Conservation (phyloP, 2,113 vertebrate species). For the Rhineura floridana region DNA sequence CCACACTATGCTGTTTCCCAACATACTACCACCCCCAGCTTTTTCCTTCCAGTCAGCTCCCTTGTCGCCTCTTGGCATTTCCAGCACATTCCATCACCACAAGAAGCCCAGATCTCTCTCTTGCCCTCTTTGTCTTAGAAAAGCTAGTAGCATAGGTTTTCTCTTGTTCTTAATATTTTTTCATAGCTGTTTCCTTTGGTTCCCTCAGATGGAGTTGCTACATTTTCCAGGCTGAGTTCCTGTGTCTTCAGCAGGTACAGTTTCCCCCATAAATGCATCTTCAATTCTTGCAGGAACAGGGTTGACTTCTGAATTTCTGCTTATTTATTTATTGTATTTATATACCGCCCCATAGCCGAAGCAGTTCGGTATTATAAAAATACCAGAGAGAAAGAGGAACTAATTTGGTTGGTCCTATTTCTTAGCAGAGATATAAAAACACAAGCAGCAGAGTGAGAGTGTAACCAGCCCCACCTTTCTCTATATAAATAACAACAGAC, state of each 20-base stretch:
- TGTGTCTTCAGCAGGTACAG: not conserved
- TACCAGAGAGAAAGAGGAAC: too few species aligned
- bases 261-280: not conserved
- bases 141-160: not conserved
- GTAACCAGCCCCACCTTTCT: too few species aligned
- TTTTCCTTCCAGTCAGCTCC: not conserved
- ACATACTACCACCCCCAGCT: too few species aligned
- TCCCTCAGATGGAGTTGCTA: not conserved
- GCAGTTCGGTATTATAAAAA: too few species aligned
- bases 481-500: too few species aligned
- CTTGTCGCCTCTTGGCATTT: not conserved
- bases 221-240: not conserved
- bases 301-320: not conserved
- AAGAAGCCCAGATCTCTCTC: not conserved
- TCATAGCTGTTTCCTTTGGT: not conserved
- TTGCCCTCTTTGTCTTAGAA: not conserved
- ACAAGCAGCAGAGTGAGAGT: too few species aligned
- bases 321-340: too few species aligned
- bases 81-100: not conserved
- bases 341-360: too few species aligned
- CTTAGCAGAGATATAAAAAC: too few species aligned
- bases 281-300: not conserved
- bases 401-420: too few species aligned
- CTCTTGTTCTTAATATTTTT: not conserved
- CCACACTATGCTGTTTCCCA: not conserved